Evolutionary conservation across 2,888 invertebrate genomes (phyloP).

Genomic region (Micoletzkya japonica): DNA sequence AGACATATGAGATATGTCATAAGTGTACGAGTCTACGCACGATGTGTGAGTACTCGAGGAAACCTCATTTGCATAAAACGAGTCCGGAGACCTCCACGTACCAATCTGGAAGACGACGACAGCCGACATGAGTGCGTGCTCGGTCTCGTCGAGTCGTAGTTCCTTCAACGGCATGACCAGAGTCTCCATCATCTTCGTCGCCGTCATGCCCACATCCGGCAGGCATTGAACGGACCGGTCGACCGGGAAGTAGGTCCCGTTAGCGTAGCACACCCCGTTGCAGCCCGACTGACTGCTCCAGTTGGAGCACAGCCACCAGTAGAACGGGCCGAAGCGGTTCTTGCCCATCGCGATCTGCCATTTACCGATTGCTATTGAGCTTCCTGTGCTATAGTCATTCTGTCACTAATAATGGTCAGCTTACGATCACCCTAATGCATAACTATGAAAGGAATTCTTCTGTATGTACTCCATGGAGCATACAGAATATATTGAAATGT

Average conservation of each 20-base stretch:
- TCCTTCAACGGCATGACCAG: slow-evolving; percentile 48
- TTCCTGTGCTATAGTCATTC: too few relatives aligned
- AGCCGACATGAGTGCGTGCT: slow-evolving; percentile 47
- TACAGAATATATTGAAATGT: too few relatives aligned
- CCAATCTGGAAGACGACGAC: slow-evolving; percentile 41
- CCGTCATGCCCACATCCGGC: slow-evolving; percentile 38
- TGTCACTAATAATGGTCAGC: too few relatives aligned
- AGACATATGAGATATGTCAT: too few relatives aligned
- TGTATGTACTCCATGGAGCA: too few relatives aligned
- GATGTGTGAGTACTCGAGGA: too few relatives aligned
- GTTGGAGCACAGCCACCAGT: slow-evolving; percentile 56
- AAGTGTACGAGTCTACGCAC: too few relatives aligned
- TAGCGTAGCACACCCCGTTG: slow-evolving; percentile 57
- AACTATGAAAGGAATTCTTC: too few relatives aligned
- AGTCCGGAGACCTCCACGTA: background rate
- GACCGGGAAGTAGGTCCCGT: slow-evolving; percentile 56
- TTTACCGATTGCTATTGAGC: too few relatives aligned
- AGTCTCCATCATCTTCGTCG: slow-evolving; percentile 39
- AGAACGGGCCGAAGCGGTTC: slow-evolving; percentile 54
- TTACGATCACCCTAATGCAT: too few relatives aligned
- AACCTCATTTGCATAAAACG: too few relatives aligned
- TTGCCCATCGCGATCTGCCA: slow-evolving; percentile 47
- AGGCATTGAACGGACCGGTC: slow-evolving; percentile 39
- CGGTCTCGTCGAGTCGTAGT: slow-evolving; percentile 46
- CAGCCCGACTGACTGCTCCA: slow-evolving; percentile 52